phyloP scores from a whole-genome alignment of 2,797 vertebrate species.

The Peromyscus melanophrys region DNA sequence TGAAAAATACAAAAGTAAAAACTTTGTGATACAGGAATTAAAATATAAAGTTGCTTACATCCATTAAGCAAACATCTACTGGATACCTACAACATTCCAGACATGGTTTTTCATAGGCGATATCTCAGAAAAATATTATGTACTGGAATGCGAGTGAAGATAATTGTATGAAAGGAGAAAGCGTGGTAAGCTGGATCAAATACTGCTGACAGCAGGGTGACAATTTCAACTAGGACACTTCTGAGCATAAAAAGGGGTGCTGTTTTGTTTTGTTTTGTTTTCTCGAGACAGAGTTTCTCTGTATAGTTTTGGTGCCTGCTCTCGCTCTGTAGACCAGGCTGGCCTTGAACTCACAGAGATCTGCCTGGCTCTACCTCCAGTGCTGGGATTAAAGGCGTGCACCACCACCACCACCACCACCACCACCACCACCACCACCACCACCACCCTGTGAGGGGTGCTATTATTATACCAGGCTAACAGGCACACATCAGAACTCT shows the following conservation, averaged over 20 bases:
- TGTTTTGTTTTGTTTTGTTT: no score
- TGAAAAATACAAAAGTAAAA: not conserved
- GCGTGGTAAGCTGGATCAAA: not conserved
- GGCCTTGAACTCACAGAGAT: no score
- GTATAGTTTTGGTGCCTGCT: no score
- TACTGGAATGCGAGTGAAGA: constrained; percentile 3
- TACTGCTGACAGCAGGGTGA: not conserved
- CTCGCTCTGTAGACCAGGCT: no score
- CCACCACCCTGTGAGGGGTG: not conserved
- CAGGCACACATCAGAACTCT: not conserved
- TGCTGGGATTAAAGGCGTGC: no score
- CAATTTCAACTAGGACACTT: not conserved
- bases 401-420: no score
- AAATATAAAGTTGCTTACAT: not conserved
- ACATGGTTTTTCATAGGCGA: not conserved
- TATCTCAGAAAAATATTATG: not conserved
- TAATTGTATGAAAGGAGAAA: not conserved
- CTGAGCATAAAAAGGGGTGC: not conserved
- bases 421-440: no score
- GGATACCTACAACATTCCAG: not conserved
- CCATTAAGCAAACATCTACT: not conserved
- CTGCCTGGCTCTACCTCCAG: no score
- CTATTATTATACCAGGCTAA: not conserved
- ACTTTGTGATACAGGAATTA: not conserved
- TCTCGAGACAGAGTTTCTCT: no score